Evolutionary conservation across 2,113 vertebrate species (phyloP).

Genomic region (Rhagologus leucostigma): DNA sequence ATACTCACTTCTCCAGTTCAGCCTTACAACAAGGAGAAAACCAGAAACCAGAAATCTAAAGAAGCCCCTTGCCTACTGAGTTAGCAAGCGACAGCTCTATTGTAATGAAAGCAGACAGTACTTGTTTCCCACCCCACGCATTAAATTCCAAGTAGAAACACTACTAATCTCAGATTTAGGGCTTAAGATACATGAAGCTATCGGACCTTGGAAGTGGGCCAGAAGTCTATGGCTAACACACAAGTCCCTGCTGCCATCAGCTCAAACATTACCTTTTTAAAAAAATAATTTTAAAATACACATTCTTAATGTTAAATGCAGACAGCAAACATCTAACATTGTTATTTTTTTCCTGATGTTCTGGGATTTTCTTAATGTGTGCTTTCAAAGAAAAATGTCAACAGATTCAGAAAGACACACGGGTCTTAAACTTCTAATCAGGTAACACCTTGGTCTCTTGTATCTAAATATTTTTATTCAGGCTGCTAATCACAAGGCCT

Average conservation of each 20-base stretch:
- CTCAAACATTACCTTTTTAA: neutral
- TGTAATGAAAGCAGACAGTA: neutral
- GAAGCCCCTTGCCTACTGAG: neutral
- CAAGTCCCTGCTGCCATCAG: neutral
- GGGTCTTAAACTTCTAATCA: neutral
- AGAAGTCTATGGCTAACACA: neutral
- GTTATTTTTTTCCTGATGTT: neutral
- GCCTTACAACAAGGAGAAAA: neutral
- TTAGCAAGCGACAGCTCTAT: neutral
- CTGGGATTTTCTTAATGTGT: neutral
- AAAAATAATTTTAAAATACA: neutral
- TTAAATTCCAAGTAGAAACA: neutral
- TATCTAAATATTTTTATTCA: neutral
- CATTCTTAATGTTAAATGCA: neutral
- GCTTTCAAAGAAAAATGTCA: neutral
- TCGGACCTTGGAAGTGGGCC: neutral
- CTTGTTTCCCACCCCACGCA: neutral
- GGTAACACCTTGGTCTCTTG: neutral
- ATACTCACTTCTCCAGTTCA: neutral
- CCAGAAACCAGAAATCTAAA: neutral
- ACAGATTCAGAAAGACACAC: neutral
- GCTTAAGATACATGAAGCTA: neutral
- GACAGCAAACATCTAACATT: neutral
- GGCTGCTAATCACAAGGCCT: neutral
- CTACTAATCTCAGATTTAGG: neutral